Percentiles rank a stretch among this genome's conserved stretches.
Conservation (phyloP, 2,888 invertebrate species). For the Celastrina argiolus region DNA sequence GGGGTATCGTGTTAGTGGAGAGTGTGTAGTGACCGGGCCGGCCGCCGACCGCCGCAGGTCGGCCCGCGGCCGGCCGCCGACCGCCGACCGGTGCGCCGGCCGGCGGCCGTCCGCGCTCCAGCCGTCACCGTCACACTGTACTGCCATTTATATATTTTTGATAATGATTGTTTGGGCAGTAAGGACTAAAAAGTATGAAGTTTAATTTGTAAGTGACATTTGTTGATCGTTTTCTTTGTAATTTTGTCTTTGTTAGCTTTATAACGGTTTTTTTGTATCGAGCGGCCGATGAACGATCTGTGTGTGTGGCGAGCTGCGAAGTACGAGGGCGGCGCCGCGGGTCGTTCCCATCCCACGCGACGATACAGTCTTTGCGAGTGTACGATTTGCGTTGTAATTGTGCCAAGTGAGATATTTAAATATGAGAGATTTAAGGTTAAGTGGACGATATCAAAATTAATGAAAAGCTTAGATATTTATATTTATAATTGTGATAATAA, state of each 20-base stretch:
- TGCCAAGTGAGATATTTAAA: conserved; percentile 76
- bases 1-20: conserved; percentile 44
- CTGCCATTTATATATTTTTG: conserved; percentile 42
- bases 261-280: conserved; percentile 67
- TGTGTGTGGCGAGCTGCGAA: background rate
- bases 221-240: conserved; percentile 75
- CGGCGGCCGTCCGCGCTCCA: conserved; percentile 18
- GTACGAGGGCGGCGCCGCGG: conserved; percentile 38
- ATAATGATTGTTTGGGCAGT: conserved; percentile 69
- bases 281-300: conserved; percentile 30
- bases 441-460: conserved; percentile 75
- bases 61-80: conserved; percentile 23
- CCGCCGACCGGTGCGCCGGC: background rate
- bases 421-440: conserved; percentile 73
- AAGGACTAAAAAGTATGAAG: conserved; percentile 65
- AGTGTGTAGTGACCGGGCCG: conserved; percentile 29
- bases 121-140: conserved; percentile 22
- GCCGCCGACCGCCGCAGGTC: conserved; percentile 26
- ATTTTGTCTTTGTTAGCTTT: conserved; percentile 75
- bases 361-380: conserved; percentile 56
- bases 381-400: conserved; percentile 72
- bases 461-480: conserved; percentile 70
- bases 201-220: conserved; percentile 75
- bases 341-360: conserved; percentile 34
- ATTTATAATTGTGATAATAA: conserved; percentile 74